These are phyloP conservation scores for Eurystomus gularis DNA, from an alignment of 2,113 vertebrate species.

Conservation along the genomic window DNA sequence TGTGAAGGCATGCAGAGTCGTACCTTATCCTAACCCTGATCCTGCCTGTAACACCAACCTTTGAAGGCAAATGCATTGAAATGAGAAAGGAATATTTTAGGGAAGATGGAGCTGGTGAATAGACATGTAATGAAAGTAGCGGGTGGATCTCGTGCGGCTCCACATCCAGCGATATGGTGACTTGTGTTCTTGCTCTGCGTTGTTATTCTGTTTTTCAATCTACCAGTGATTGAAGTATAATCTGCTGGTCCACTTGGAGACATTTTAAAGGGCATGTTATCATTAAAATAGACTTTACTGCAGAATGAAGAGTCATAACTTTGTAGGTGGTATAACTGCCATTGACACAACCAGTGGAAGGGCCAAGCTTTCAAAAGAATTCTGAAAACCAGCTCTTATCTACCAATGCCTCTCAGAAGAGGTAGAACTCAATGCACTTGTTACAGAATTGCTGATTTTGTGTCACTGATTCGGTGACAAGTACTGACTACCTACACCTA, in stretches of 20 bases:
- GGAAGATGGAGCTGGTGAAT: neutral
- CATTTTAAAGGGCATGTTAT: neutral
- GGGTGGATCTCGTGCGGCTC: neutral
- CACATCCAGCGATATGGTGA: neutral
- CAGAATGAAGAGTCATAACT: neutral
- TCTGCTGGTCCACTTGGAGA: neutral
- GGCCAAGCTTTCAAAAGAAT: neutral
- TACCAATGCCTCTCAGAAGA: neutral
- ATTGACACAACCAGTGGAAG: neutral
- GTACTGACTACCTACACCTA: too few relatives aligned
- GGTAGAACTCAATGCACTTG: neutral
- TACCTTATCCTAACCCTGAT: neutral
- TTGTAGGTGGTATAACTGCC: neutral
- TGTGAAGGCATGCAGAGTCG: neutral
- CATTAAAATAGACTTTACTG: neutral
- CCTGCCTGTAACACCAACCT: neutral
- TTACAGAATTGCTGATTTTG: too few relatives aligned
- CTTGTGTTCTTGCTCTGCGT: neutral
- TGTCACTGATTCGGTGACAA: too few relatives aligned
- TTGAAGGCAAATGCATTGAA: neutral
- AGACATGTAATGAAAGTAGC: fast-evolving
- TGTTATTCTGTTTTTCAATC: neutral
- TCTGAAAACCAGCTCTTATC: neutral
- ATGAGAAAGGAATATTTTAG: neutral
- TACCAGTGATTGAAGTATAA: neutral